Evolutionary conservation across 2,888 invertebrate genomes (phyloP), one percentile per base, ranked within the genome.

Genomic region (Busseola fusca): DNA sequence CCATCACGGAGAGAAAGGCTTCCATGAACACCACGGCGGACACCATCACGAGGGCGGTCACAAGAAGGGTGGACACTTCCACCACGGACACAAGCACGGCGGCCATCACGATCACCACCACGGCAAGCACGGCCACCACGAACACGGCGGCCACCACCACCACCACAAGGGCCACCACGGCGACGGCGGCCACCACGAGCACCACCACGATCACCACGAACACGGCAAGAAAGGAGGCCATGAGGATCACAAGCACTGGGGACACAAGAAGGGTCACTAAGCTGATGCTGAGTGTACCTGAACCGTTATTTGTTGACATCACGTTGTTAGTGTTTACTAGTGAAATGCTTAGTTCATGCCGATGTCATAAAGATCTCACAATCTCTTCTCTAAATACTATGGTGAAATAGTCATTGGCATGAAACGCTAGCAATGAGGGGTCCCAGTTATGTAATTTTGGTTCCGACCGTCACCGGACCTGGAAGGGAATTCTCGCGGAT

Each of bases 171-270:
- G 96, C 2, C 95, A 96, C 79, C 96, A 96, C 88, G 95, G 93
- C 30, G 96, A 96, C 65, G 96, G 95, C 34, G 97, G 96, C 83
- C 96, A 97, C 83, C 96, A 97, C 86, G 96, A 96, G 68, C 96
- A 96, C 83, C 94, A 95, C 48, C 96, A 96, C 78, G 96, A 96
- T 75, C 96, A 96, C 81, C 96, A 96, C 80, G 96, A 97, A 74
- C 96, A 97, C 85, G 97, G 96, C 84, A 97, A 97, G 93, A 98
- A 98, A 91, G 97, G 97, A 52, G 97, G 97, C 60, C 97, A 97
- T 86, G 97, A 97, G 80, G 96, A 97, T 83, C 97, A 97, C 91
- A 97, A 98, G 92, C 96, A 97, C 88, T 97, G 97, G 97, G 97
- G 97, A 83, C 96, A 96, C 88, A 96, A 96, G 87, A 94, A 95